Percentiles rank a stretch among this genome's conserved stretches.
These are phyloP conservation scores for Synergus japonicus DNA, from an alignment of 2,888 invertebrate species.

Conservation along the genomic window DNA sequence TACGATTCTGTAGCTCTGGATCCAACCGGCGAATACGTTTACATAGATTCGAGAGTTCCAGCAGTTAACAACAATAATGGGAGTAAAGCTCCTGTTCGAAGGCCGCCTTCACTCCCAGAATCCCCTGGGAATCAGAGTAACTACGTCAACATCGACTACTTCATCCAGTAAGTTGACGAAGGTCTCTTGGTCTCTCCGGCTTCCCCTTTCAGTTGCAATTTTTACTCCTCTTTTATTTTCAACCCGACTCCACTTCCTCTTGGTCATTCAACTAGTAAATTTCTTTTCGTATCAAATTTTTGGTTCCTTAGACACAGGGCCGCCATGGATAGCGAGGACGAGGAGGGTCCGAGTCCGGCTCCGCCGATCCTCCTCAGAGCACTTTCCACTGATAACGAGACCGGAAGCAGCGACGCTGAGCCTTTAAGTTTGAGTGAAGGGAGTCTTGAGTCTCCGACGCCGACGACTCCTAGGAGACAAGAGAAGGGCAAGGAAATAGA, in stretches of 20 bases:
- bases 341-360: constrained; percentile 74
- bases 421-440: constrained; percentile 75
- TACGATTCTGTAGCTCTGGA: constrained; percentile 80
- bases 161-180: constrained; percentile 84
- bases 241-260: not conserved
- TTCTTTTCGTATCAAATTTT: constrained; percentile 40
- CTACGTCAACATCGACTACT: constrained; percentile 96
- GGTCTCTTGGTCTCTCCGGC: not conserved
- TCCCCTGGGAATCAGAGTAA: constrained; percentile 90
- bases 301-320: constrained; percentile 70
- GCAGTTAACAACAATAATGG: constrained; percentile 68
- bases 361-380: constrained; percentile 74
- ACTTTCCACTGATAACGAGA: constrained; percentile 75
- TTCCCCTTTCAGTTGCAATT: not conserved
- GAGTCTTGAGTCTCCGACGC: constrained; percentile 75
- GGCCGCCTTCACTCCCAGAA: constrained; percentile 82
- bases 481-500: constrained; percentile 82
- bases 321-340: constrained; percentile 75
- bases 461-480: constrained; percentile 74
- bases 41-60: constrained; percentile 83
- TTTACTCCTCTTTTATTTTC: not conserved
- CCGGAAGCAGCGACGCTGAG: constrained; percentile 76
- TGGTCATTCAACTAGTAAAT: constrained; percentile 27
- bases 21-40: constrained; percentile 85
- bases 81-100: constrained; percentile 68